Conservation (phyloP, 1,140 invertebrate genomes). For the Ceratitis capitata region DNA sequence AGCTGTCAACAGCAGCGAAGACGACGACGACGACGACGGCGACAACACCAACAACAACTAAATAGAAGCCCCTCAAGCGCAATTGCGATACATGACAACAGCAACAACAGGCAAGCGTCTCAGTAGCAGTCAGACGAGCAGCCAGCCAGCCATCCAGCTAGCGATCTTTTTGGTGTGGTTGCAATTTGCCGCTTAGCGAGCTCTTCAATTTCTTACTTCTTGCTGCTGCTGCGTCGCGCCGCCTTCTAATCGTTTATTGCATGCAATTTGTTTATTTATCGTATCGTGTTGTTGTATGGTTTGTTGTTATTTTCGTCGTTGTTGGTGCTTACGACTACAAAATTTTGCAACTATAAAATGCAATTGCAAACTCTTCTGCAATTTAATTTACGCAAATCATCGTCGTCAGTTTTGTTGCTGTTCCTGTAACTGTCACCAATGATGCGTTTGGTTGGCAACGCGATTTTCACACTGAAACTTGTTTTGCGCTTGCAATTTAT, state of each 20-base stretch:
- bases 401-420: neutral
- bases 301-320: neutral
- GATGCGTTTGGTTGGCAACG: neutral
- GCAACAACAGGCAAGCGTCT: neutral
- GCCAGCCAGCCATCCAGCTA: neutral
- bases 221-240: neutral
- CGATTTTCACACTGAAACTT: neutral
- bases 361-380: conserved; percentile 28
- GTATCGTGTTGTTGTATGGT: neutral
- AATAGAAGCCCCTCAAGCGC: neutral
- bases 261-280: neutral
- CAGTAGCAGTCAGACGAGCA: no score
- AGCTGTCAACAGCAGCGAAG: neutral
- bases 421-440: neutral
- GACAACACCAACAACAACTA: neutral
- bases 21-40: neutral
- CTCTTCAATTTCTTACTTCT: neutral
- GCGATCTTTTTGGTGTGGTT: conserved; percentile 13
- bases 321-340: neutral
- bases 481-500: conserved; percentile 13
- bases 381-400: conserved; percentile 30
- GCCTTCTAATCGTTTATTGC: neutral
- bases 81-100: neutral
- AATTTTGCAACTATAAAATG: neutral
- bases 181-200: neutral